A percentile compares a stretch with the other conserved stretches of the same genome.
phyloP scores from a whole-genome alignment of 2,888 invertebrate species.

The Coleophora deauratella region DNA sequence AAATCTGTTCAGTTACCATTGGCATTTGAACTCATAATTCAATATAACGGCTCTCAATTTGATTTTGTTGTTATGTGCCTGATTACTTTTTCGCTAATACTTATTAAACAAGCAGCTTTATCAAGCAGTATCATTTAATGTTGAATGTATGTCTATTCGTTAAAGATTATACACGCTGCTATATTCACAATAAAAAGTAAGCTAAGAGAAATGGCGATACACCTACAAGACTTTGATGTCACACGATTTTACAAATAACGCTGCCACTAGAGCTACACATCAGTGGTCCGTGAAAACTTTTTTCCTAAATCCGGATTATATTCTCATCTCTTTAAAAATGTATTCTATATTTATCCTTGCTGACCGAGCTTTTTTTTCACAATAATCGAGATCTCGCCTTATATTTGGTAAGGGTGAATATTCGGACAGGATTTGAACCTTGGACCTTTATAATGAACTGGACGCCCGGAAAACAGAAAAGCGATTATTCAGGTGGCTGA shows the following conservation, averaged over 20 bases:
- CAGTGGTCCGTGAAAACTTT: conserved; percentile 30
- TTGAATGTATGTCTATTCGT: too few relatives aligned
- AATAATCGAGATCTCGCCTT: conserved; percentile 42
- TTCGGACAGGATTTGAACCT: conserved; percentile 24
- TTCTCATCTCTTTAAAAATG: conserved; percentile 50
- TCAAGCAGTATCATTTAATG: too few relatives aligned
- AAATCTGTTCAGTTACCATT: too few relatives aligned
- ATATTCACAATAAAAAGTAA: too few relatives aligned
- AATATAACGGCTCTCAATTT: too few relatives aligned
- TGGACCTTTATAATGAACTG: conserved; percentile 35
- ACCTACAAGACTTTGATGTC: conserved; percentile 5
- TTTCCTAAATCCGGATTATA: conserved; percentile 58
- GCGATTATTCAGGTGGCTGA: conserved; percentile 30
- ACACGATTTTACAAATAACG: conserved; percentile 6
- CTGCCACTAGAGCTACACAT: conserved; percentile 22
- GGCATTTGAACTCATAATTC: too few relatives aligned
- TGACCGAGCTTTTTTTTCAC: conserved; percentile 57
- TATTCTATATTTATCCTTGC: conserved; percentile 60
- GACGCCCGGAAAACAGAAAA: conserved; percentile 21
- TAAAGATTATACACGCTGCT: too few relatives aligned
- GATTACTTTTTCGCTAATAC: too few relatives aligned
- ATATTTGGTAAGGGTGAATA: conserved; percentile 39
- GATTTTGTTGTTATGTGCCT: too few relatives aligned
- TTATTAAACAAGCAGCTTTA: too few relatives aligned
- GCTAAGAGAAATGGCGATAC: too few relatives aligned